A percentile compares a stretch with the other conserved stretches of the same genome.
Evolutionary conservation across 2,888 invertebrate genomes (phyloP).

Genomic region (Melipona beecheii): DNA sequence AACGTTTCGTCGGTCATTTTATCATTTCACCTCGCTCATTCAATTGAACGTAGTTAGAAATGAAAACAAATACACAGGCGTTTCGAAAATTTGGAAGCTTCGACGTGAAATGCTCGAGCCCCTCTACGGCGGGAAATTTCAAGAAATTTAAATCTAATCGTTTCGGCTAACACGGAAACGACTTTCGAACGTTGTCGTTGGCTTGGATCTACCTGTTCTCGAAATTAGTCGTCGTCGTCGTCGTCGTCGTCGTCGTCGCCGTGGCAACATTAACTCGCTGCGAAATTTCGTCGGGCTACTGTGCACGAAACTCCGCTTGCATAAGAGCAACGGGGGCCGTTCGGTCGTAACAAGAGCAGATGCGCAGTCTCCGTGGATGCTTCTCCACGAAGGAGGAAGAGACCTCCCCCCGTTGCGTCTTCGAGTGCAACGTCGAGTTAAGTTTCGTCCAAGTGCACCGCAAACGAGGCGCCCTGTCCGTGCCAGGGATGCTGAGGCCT

Average conservation of each 20-base stretch:
- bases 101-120: no score
- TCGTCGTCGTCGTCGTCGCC: slow-evolving; percentile 23
- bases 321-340: slow-evolving; percentile 56
- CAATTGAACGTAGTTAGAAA: no score
- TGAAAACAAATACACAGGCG: no score
- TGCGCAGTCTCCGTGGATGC: slow-evolving; percentile 41
- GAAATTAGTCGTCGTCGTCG: slow-evolving; percentile 17
- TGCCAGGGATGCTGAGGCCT: slow-evolving; percentile 63
- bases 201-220: slow-evolving; percentile 10
- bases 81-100: no score
- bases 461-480: slow-evolving; percentile 46
- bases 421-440: slow-evolving; percentile 49
- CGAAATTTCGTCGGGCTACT: slow-evolving; percentile 42
- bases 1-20: no score
- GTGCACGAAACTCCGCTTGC: slow-evolving; percentile 27
- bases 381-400: not conserved
- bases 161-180: no score
- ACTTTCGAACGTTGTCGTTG: no score
- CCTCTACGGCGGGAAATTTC: no score
- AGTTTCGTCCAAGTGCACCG: slow-evolving; percentile 54
- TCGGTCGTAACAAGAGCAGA: slow-evolving; percentile 52
- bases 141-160: no score
- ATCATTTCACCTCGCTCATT: no score
- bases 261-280: slow-evolving; percentile 23
- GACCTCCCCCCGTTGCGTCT: not conserved